Evolutionary conservation across 53 echinoderm and acorn worm species (phyloP).

Genomic region (Henricia sp.): DNA sequence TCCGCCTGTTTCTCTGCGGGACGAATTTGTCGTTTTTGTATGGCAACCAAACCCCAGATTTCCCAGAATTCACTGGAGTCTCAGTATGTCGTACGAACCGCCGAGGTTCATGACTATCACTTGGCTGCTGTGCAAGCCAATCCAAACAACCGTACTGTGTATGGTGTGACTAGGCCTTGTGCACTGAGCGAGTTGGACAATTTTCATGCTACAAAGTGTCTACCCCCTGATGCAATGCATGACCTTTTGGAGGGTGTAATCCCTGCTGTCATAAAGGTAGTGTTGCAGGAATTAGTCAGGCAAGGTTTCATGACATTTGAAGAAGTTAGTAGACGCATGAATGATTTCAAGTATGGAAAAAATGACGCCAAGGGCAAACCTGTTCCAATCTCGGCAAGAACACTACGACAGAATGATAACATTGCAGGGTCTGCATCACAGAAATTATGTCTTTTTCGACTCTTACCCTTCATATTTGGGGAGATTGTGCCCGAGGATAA

Average conservation of each 20-base stretch:
- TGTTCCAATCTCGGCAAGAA: conserved; percentile 26
- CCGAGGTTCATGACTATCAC: conserved; percentile 22
- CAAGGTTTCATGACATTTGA: conserved; percentile 20
- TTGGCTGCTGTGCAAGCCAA: conserved; percentile 18
- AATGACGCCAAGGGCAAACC: conserved; percentile 26
- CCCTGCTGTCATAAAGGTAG: background rate
- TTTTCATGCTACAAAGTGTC: conserved; percentile 1
- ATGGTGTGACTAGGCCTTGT: background rate
- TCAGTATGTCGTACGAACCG: background rate
- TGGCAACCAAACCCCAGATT: conserved; percentile 30
- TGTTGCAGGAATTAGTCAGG: background rate
- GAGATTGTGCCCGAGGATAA: conserved; percentile 17
- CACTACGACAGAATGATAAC: conserved; percentile 23
- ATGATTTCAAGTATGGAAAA: conserved; percentile 23
- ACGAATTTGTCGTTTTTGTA: conserved; percentile 37
- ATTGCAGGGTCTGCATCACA: conserved; percentile 40
- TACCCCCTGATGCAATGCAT: conserved; percentile 25
- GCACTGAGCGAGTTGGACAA: background rate
- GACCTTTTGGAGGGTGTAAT: too few relatives aligned
- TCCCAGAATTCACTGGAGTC: conserved; percentile 12
- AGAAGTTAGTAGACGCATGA: background rate
- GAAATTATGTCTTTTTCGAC: conserved; percentile 24
- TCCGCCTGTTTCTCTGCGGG: conserved; percentile 15
- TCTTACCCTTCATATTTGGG: conserved; percentile 24
- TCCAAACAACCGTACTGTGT: conserved; percentile 5